These are phyloP conservation scores for Scopus umbretta DNA, from an alignment of 2,113 vertebrate genomes.

Conservation along the genomic window DNA sequence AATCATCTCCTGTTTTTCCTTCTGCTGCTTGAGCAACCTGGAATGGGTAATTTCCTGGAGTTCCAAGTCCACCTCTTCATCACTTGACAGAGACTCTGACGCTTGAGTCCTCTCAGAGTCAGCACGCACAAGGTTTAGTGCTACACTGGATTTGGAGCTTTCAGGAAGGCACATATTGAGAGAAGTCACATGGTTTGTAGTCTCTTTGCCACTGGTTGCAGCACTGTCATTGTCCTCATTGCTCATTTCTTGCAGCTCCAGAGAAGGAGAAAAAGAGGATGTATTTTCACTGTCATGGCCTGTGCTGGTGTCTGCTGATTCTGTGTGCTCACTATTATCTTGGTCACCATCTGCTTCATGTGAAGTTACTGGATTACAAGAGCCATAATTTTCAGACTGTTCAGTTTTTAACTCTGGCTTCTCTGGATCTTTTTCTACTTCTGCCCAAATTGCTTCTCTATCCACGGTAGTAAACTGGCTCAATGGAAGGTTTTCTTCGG, in stretches of 20 bases:
- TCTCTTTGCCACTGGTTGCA: not conserved
- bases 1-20: slow-evolving; percentile 80
- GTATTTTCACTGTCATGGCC: slow-evolving; percentile 85
- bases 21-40: slow-evolving; percentile 80
- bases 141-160: not conserved
- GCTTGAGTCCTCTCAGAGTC: slow-evolving; percentile 91
- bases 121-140: slow-evolving; percentile 54
- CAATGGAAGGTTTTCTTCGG: slow-evolving; percentile 71
- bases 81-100: slow-evolving; percentile 91
- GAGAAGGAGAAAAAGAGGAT: slow-evolving; percentile 81
- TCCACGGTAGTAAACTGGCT: slow-evolving; percentile 81
- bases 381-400: slow-evolving; percentile 35
- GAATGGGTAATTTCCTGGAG: slow-evolving; percentile 81
- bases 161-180: not conserved
- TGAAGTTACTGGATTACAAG: not conserved
- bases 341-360: not conserved
- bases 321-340: slow-evolving; percentile 85
- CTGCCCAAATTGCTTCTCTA: slow-evolving; percentile 88
- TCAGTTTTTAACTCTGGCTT: not conserved
- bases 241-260: slow-evolving; percentile 66
- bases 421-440: slow-evolving; percentile 84
- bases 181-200: not conserved
- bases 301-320: slow-evolving; percentile 88
- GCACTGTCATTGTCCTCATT: slow-evolving; percentile 60
- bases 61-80: slow-evolving; percentile 87